A percentile compares a stretch with the other conserved stretches of the same genome.
phyloP scores from a whole-genome alignment of 2,888 invertebrate species.

The Celastrina argiolus region DNA sequence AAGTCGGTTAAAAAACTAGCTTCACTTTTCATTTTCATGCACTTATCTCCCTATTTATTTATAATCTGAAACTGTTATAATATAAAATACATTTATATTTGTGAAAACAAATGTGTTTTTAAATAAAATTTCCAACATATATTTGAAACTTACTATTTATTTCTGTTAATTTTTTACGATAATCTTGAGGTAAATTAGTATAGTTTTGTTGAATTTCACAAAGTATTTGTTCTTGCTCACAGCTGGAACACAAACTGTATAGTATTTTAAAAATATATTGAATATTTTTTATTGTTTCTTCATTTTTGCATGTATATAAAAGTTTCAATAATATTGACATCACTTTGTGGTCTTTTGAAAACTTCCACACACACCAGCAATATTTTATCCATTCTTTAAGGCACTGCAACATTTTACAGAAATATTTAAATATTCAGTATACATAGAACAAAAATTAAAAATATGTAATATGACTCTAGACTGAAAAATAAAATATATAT shows the following conservation, averaged over 20 bases:
- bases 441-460: too few relatives aligned
- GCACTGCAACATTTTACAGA: constrained; percentile 47
- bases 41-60: too few relatives aligned
- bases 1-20: too few relatives aligned
- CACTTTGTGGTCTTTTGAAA: constrained; percentile 48
- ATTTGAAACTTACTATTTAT: background rate
- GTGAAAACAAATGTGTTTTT: background rate
- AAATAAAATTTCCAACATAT: constrained; percentile 1
- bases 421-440: background rate
- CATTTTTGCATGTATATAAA: constrained; percentile 49
- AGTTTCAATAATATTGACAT: constrained; percentile 55
- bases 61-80: too few relatives aligned
- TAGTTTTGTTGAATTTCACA: background rate
- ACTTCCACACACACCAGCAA: constrained; percentile 61
- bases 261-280: constrained; percentile 51
- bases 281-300: constrained; percentile 40
- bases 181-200: background rate
- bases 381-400: constrained; percentile 57
- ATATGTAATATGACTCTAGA: too few relatives aligned
- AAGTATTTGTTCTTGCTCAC: constrained; percentile 45
- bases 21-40: too few relatives aligned
- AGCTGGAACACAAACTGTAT: constrained; percentile 44
- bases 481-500: too few relatives aligned
- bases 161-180: constrained; percentile 3
- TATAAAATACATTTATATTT: too few relatives aligned